Percentiles rank a stretch among this genome's conserved stretches.
Conservation (phyloP, 2,888 invertebrate genomes). For the Lepidochrysops patricia region DNA sequence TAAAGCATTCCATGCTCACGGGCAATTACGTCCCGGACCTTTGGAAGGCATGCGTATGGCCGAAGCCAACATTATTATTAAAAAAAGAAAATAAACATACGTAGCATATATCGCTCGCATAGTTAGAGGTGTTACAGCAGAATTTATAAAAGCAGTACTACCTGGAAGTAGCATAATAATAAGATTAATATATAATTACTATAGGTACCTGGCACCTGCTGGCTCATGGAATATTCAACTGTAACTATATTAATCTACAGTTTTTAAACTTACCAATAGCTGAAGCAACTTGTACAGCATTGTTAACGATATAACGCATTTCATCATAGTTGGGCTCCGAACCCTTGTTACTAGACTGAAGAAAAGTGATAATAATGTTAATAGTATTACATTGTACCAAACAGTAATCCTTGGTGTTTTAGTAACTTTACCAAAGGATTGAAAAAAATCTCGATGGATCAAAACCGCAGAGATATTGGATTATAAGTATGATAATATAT, state of each 20-base stretch:
- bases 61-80: neutral
- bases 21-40: too few species aligned
- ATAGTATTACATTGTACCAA: too few species aligned
- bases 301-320: conserved; percentile 39
- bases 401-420: too few species aligned
- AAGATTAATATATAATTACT: too few species aligned
- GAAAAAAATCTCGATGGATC: too few species aligned
- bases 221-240: neutral
- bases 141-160: conserved; percentile 40
- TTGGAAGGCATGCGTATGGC: too few species aligned
- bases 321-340: conserved; percentile 31
- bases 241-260: neutral
- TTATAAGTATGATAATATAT: too few species aligned
- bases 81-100: conserved; percentile 31
- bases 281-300: conserved; percentile 42
- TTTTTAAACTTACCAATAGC: conserved; percentile 39
- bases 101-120: conserved; percentile 37
- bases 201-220: too few species aligned
- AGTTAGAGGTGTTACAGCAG: conserved; percentile 31
- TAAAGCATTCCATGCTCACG: too few species aligned
- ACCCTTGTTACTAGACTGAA: conserved; percentile 29
- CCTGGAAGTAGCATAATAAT: conserved; percentile 32
- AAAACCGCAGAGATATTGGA: too few species aligned
- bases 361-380: too few species aligned
- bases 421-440: too few species aligned